Base-by-base conservation (phyloP, 2,888 invertebrate species). In the Cordilura impudica region DNA sequence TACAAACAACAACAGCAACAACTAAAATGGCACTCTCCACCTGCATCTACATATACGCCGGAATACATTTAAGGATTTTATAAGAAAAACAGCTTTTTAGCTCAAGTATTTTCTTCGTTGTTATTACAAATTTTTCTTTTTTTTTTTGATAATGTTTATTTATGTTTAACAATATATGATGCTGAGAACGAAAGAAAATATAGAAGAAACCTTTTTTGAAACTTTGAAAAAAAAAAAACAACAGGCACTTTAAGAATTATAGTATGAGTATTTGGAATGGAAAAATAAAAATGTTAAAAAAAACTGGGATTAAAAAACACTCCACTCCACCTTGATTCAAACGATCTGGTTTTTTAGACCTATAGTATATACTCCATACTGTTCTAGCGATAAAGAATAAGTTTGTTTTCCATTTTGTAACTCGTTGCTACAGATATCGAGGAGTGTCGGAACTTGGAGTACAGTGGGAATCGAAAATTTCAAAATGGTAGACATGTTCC, bases 221-320 rank as follows among this genome's bases (percentile, higher is more conserved):
- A 49, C 31, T 19, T 14, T 26, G 43, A 16, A 39, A 58, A 43
- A 45, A 45, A 45, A 49, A 63, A 63, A 63, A 49, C 12, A n/a
- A 39, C 35, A 39, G 12, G n/a, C 35, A 63, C 49, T 51, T 51
- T 49, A 51, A 63, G 49, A 49, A 51, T 31, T 63, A 35, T 49
- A 63, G n/a, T n/a, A n/a, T n/a, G n/a, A n/a, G n/a, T n/a, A n/a
- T n/a, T n/a, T n/a, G n/a, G n/a, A n/a, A n/a, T n/a, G n/a, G n/a
- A n/a, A n/a, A n/a, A n/a, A n/a, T n/a, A n/a, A n/a, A n/a, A n/a
- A n/a, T n/a, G n/a, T n/a, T n/a, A n/a, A n/a, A n/a, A n/a, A n/a
- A n/a, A n/a, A n/a, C n/a, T n/a, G n/a, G n/a, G n/a, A n/a, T n/a
- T n/a, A n/a, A n/a, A n/a, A n/a, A n/a, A n/a, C n/a, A n/a, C n/a